phyloP scores from a whole-genome alignment of 2,888 invertebrate genomes.

The Oscheius onirici region DNA sequence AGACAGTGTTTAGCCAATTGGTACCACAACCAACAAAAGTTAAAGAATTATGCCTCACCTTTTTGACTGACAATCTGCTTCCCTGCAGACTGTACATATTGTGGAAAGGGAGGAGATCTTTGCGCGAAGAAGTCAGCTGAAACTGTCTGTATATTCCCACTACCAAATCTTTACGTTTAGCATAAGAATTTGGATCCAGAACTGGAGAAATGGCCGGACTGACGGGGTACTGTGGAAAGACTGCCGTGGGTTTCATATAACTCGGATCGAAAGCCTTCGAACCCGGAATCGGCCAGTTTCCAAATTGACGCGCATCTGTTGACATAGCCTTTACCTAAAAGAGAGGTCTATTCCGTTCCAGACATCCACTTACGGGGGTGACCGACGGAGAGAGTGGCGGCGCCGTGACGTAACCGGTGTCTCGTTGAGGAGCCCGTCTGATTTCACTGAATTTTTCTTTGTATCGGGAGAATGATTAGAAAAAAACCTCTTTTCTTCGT shows the following conservation, averaged over 20 bases:
- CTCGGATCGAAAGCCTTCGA: slow-evolving; percentile 45
- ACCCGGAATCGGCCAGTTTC: slow-evolving; percentile 62
- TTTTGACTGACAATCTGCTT: not conserved
- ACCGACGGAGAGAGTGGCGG: slow-evolving; percentile 11
- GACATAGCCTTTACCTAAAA: slow-evolving; percentile 33
- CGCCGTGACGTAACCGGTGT: slow-evolving; percentile 24
- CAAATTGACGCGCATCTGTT: slow-evolving; percentile 45
- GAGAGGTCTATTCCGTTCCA: not conserved
- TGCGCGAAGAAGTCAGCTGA: not conserved
- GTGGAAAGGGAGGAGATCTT: slow-evolving; percentile 19
- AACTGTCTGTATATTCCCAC: not conserved
- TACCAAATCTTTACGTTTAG: slow-evolving; percentile 9
- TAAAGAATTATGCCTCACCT: not conserved
- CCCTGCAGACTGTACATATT: not conserved
- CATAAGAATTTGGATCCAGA: not conserved
- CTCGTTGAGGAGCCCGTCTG: not conserved
- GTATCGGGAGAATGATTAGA: not conserved
- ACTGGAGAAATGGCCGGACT: slow-evolving; percentile 2
- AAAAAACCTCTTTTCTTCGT: not conserved
- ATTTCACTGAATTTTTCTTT: not conserved
- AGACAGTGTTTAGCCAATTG: too few species aligned
- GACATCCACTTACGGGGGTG: not conserved
- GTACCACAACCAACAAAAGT: not conserved
- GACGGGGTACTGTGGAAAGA: slow-evolving; percentile 38
- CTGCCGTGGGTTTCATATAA: slow-evolving; percentile 50